Conservation (phyloP, 2,888 invertebrate genomes). For the Torymus aiolomorphi region DNA sequence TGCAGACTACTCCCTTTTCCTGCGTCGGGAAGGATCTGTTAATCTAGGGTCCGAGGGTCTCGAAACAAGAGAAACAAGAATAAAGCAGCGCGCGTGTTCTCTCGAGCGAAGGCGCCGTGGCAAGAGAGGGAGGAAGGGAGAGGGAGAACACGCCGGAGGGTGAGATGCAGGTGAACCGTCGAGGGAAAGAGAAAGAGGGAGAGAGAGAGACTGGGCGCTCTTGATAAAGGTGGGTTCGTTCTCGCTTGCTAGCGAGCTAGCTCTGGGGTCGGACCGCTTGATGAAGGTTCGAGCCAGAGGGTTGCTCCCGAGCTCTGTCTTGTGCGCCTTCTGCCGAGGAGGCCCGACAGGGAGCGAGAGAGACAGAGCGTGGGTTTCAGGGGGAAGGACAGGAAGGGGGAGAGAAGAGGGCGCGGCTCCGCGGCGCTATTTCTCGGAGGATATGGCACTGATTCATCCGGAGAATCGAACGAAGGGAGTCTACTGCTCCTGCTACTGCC, state of each 20-base stretch:
- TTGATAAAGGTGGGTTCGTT: constrained; percentile 73
- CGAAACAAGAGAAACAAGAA: constrained; percentile 55
- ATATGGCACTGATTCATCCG: constrained; percentile 73
- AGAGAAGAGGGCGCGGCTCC: no score
- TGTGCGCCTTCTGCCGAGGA: no score
- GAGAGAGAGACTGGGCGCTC: constrained; percentile 67
- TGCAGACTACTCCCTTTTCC: constrained; percentile 50
- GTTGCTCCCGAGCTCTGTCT: constrained; percentile 60
- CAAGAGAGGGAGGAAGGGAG: constrained; percentile 27
- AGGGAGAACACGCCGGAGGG: constrained; percentile 38
- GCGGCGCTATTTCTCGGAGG: constrained; percentile 72
- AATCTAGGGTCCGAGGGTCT: constrained; percentile 55
- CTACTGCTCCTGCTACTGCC: constrained; percentile 28
- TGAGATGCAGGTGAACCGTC: constrained; percentile 55
- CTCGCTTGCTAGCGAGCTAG: constrained; percentile 30
- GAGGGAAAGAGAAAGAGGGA: constrained; percentile 41
- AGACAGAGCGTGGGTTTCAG: no score
- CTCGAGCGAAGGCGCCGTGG: constrained; percentile 38
- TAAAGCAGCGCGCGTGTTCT: constrained; percentile 38
- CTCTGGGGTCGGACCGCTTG: constrained; percentile 71
- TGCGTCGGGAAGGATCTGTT: constrained; percentile 56
- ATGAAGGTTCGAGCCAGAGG: constrained; percentile 75
- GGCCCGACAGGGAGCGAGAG: no score
- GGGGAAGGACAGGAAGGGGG: constrained; percentile 21
- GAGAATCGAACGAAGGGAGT: constrained; percentile 50